Evolutionary conservation across 1,140 invertebrate species (phyloP).

Genomic region (Muscidifurax raptorellus): DNA sequence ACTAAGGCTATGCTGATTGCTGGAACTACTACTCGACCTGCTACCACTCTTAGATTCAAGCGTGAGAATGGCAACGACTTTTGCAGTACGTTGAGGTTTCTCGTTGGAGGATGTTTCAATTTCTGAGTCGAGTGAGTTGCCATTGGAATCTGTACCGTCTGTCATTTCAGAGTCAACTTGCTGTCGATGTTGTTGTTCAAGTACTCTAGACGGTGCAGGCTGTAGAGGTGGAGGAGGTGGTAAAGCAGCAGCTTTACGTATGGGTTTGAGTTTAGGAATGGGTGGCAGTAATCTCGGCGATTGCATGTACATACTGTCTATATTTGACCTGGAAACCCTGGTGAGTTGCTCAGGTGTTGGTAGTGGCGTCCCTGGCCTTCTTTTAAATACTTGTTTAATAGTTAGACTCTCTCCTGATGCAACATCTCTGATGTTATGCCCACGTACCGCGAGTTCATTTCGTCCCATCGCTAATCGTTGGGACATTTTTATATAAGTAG

Average conservation of each 20-base stretch:
- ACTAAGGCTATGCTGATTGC: background rate
- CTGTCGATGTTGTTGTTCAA: background rate
- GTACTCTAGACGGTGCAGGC: background rate
- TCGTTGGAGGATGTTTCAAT: slow-evolving; percentile 50
- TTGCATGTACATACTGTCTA: background rate
- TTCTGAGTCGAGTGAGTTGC: slow-evolving; percentile 56
- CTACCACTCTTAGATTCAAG: slow-evolving; percentile 62
- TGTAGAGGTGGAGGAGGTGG: slow-evolving; percentile 3
- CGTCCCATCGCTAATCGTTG: slow-evolving; percentile 30
- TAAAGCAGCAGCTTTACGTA: background rate
- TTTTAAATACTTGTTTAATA: slow-evolving; percentile 48
- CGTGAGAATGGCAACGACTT: slow-evolving; percentile 70
- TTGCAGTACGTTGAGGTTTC: slow-evolving; percentile 70
- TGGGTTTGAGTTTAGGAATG: slow-evolving; percentile 26
- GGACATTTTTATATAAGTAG: slow-evolving; percentile 39
- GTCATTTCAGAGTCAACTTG: background rate
- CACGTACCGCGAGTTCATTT: slow-evolving; percentile 19
- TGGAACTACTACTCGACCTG: background rate
- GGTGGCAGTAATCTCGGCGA: slow-evolving; percentile 7
- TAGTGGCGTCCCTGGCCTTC: slow-evolving; percentile 63
- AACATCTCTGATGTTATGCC: background rate
- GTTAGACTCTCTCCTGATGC: slow-evolving; percentile 2
- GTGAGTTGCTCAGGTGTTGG: slow-evolving; percentile 35
- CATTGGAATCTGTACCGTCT: slow-evolving; percentile 60
- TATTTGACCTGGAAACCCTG: background rate